These are phyloP conservation scores for Ispidina lecontei DNA, from an alignment of 2,797 vertebrate species.

Conservation along the genomic window DNA sequence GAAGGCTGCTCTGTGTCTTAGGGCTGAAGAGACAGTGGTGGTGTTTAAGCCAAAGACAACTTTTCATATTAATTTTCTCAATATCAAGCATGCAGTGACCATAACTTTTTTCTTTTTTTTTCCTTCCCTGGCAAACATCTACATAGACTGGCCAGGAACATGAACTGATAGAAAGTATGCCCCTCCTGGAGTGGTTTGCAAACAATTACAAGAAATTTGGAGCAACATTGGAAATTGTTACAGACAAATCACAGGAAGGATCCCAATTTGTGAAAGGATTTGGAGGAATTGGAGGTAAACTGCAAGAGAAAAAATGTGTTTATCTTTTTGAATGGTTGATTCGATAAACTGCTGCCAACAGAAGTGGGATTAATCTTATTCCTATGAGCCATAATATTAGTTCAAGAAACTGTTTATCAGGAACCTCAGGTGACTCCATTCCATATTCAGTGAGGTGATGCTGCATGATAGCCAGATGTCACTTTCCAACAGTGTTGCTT, in stretches of 20 bases:
- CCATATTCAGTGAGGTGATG: neutral
- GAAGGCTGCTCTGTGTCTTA: neutral
- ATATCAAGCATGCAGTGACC: neutral
- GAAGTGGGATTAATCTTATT: neutral
- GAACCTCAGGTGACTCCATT: neutral
- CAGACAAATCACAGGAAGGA: slow-evolving; percentile 99
- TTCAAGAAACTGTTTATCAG: neutral
- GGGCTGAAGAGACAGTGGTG: neutral
- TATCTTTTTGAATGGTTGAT: neutral
- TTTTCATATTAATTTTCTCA: neutral
- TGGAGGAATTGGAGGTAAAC: slow-evolving; percentile 97
- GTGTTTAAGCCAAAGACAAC: neutral
- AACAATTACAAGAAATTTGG: slow-evolving; percentile 99
- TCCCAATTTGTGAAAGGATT: slow-evolving; percentile 99
- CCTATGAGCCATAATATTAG: rapidly evolving
- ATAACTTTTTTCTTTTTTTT: neutral
- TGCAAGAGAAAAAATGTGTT: neutral
- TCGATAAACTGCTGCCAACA: neutral
- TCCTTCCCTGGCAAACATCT: neutral
- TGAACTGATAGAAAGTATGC: slow-evolving; percentile 98
- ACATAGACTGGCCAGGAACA: slow-evolving; percentile 96
- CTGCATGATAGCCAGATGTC: neutral
- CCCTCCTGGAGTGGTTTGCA: slow-evolving; percentile 98
- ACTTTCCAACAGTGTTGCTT: neutral
- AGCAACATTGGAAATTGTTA: slow-evolving; percentile 99